Base-by-base conservation (phyloP, 2,113 vertebrate species). In the Willisornis vidua region DNA sequence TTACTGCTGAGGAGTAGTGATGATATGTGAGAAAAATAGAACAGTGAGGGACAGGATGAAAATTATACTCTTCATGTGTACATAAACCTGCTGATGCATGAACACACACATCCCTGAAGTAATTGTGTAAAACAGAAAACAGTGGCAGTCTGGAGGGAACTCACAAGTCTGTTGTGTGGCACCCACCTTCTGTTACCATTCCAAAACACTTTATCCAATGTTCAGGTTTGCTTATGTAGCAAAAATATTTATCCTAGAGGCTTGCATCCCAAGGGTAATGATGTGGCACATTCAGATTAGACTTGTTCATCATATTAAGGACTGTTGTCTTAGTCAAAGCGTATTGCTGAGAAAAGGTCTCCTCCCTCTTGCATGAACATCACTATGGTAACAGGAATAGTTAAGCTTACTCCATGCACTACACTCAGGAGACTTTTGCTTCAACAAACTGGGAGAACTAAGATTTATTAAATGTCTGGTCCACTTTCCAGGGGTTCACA, bases 331-430 rank as follows among this genome's bases (percentile, higher is more conserved):
- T 26, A 77, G 85, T 61, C 63, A 93, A 78, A 93, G 87, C 6
- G 5, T 28, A 19, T 46, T 74, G 28, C 43, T 81, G 73, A 48
- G 79, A 81, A 77, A 74, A 90, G n/a, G 49, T 74, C 66, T 91
- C 73, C 66, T 91, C 73, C 23, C 58, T 70, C 20, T 66, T 65
- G 68, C 87, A 85, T 2, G 19, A 67, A 17, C 68, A 84, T 81
- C 54, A 5, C 95, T 90, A 92, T 81, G 65, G 90, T 58, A 96
- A 96, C 90, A 5, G 15, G 55, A 90, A 63, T 8, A 73, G 54
- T 49, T 46, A 84, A 93, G 78, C n/a, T 86, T 49, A 52, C 13
- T 70, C 77, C 3, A 1, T 54, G 57, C 43, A 49, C 68, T 35
- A 43, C 22, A 35, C 43, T 92, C 57, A 15, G 68, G 57, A 86